Evolutionary conservation across 2,113 vertebrate species (phyloP).

Genomic region (Cricetomys ansorgei): DNA sequence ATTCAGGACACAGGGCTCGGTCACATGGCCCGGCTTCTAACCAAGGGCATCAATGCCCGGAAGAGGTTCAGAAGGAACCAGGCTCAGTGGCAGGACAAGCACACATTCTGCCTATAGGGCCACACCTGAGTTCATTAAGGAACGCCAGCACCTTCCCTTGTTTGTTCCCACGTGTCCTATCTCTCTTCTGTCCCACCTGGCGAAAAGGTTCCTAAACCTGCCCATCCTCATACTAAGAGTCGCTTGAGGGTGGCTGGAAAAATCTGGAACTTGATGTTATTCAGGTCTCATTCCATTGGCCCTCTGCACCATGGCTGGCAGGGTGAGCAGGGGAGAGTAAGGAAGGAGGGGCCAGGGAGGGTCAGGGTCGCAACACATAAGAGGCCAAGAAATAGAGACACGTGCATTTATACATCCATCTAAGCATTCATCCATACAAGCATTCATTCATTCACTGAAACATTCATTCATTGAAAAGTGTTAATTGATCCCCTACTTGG

Average conservation of each 20-base stretch:
- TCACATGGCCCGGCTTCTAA: constrained; percentile 57
- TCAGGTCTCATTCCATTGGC: background rate
- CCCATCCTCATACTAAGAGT: background rate
- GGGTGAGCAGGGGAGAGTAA: background rate
- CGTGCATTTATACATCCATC: background rate
- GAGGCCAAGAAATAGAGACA: background rate
- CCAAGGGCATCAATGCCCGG: constrained; percentile 62
- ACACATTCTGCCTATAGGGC: background rate
- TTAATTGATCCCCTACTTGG: background rate
- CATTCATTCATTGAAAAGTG: constrained; percentile 16
- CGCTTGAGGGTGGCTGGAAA: background rate
- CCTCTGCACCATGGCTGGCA: background rate
- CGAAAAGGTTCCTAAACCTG: background rate
- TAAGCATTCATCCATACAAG: background rate
- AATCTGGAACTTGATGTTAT: background rate
- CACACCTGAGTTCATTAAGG: constrained; percentile 27
- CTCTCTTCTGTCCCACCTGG: background rate
- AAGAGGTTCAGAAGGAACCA: constrained; percentile 47
- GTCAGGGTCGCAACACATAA: fast-evolving
- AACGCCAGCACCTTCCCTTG: background rate
- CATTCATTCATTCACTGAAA: background rate
- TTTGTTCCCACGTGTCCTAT: background rate
- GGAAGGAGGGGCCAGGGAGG: background rate
- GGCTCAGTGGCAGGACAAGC: background rate
- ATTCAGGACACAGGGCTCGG: constrained; percentile 73